phyloP scores from a whole-genome alignment of 2,797 vertebrate genomes.

The Euthynnus affinis region DNA sequence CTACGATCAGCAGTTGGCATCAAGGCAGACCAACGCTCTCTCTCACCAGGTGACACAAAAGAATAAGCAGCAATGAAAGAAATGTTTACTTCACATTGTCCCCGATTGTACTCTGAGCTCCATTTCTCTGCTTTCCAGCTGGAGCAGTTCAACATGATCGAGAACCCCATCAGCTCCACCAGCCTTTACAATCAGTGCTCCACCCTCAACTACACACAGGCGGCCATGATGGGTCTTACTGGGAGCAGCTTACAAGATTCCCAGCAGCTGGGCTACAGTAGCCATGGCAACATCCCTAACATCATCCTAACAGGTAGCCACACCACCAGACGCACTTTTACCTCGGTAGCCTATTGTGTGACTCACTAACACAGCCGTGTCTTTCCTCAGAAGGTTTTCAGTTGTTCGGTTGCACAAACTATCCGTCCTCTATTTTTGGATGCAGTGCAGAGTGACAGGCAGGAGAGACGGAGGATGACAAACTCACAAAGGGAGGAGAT shows the following conservation, averaged over 20 bases:
- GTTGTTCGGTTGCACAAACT: no score
- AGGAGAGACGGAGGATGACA: no score
- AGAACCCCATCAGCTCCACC: constrained; percentile 93
- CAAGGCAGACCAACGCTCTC: constrained; percentile 96
- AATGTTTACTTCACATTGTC: neutral
- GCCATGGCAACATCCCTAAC: constrained; percentile 97
- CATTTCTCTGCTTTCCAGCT: constrained; percentile 81
- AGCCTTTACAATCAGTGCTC: constrained; percentile 95
- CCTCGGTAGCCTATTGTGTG: neutral
- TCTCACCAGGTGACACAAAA: constrained; percentile 94
- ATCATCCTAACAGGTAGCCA: constrained; percentile 96
- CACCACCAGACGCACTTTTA: neutral
- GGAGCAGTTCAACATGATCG: constrained; percentile 99
- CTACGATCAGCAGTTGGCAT: constrained; percentile 97
- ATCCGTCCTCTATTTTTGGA: no score
- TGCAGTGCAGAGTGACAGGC: no score
- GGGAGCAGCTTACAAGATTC: constrained; percentile 94
- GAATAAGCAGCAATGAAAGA: neutral
- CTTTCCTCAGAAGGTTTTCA: no score
- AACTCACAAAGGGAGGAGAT: no score
- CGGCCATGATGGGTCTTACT: constrained; percentile 97
- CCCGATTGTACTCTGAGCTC: neutral
- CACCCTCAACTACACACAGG: constrained; percentile 98
- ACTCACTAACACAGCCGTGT: no score
- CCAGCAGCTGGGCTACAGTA: constrained; percentile 92